Conservation (phyloP, 2,113 vertebrate genomes). For the Grammomys dolichurus region DNA sequence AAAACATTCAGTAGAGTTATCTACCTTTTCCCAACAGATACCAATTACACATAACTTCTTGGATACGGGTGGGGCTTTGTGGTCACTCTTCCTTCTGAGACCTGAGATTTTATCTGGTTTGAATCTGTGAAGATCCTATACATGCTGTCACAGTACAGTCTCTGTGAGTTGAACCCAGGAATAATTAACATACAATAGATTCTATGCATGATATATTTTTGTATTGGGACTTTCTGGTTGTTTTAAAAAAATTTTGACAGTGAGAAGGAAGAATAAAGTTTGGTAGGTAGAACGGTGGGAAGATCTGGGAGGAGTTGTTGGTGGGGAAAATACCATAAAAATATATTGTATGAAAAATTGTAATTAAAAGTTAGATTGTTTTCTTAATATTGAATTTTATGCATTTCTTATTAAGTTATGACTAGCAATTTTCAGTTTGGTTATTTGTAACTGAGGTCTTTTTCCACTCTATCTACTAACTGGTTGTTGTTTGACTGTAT, state of each 20-base stretch:
- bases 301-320: background rate
- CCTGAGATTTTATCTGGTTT: background rate
- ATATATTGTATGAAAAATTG: background rate
- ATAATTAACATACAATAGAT: background rate
- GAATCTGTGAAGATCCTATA: background rate
- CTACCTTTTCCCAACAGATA: background rate
- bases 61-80: background rate
- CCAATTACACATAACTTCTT: background rate
- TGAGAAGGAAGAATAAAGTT: background rate
- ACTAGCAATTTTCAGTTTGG: background rate
- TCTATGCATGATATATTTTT: background rate
- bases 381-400: background rate
- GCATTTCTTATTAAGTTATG: background rate
- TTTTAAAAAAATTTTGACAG: background rate
- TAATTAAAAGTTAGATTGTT: background rate
- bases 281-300: background rate
- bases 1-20: background rate
- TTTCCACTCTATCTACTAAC: background rate
- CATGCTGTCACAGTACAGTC: background rate
- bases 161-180: background rate
- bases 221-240: background rate
- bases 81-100: background rate
- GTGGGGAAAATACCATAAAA: background rate
- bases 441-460: slow-evolving; percentile 12
- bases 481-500: slow-evolving; percentile 11